Percentiles rank a stretch among this genome's conserved stretches.
phyloP scores from a whole-genome alignment of 2,797 vertebrate genomes.

The Phrynocephalus guinanensis region DNA sequence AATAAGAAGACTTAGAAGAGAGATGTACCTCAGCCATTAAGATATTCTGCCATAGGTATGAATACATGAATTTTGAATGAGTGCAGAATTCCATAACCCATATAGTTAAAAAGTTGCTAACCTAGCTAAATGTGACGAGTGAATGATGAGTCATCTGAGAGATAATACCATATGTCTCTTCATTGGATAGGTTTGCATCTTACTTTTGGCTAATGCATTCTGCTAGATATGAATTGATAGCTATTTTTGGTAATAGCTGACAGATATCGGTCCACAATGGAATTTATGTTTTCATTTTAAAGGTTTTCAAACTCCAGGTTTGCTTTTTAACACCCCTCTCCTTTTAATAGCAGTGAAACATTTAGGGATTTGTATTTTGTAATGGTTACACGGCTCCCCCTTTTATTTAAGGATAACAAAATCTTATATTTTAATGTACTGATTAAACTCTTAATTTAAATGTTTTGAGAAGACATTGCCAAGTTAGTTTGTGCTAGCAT shows the following conservation, averaged over 20 bases:
- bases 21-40: slow-evolving; percentile 37
- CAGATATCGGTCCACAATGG: neutral
- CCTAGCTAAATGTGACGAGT: slow-evolving; percentile 42
- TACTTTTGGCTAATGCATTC: slow-evolving; percentile 7
- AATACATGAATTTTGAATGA: slow-evolving; percentile 61
- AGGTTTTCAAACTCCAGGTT: no score
- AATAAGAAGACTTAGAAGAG: slow-evolving; percentile 25
- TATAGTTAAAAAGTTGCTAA: slow-evolving; percentile 46
- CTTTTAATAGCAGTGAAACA: neutral
- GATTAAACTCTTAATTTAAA: neutral
- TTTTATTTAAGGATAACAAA: neutral
- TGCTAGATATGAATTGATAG: neutral
- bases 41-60: slow-evolving; percentile 24
- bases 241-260: neutral
- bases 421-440: neutral
- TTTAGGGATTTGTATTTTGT: neutral
- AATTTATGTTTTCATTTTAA: neutral
- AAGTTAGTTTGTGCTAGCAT: no score
- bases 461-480: no score
- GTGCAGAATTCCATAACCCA: slow-evolving; percentile 51
- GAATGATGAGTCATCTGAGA: slow-evolving; percentile 55
- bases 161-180: slow-evolving; percentile 4
- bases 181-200: slow-evolving; percentile 37
- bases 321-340: neutral
- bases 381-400: no score